Conservation (phyloP, 2,797 vertebrate genomes). For the Hemitrygon akajei region DNA sequence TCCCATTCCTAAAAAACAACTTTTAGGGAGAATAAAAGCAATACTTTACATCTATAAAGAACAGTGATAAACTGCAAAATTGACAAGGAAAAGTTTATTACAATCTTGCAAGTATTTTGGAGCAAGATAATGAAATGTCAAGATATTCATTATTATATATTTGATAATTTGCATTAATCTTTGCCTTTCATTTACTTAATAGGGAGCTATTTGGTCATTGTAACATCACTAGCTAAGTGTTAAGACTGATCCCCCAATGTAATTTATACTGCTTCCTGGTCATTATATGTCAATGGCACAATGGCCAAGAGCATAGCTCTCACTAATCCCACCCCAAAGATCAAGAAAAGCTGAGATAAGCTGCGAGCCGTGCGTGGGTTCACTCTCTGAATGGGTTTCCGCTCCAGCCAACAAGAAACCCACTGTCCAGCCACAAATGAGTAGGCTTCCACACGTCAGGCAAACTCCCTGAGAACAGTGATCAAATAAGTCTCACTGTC, state of each 20-base stretch:
- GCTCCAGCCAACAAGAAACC: not conserved
- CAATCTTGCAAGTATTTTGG: not conserved
- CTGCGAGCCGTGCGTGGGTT: conserved; percentile 1
- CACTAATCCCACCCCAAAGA: not conserved
- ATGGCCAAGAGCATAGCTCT: not conserved
- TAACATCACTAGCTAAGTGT: not conserved
- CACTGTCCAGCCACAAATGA: not conserved
- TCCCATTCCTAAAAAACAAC: not conserved
- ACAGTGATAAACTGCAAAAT: not conserved
- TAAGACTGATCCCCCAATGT: not conserved
- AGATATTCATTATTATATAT: not conserved
- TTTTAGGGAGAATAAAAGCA: not conserved
- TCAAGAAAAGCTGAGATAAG: not conserved
- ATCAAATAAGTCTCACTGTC: not conserved
- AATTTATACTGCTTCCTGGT: not conserved
- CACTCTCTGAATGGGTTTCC: not conserved
- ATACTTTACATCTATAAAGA: not conserved
- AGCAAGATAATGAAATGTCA: not conserved
- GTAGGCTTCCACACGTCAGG: not conserved
- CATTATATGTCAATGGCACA: not conserved
- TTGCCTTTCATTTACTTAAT: not conserved
- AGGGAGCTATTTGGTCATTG: not conserved
- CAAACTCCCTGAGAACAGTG: not conserved
- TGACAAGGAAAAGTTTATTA: not conserved
- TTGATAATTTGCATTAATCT: not conserved